Percentiles rank a stretch among this genome's conserved stretches.
These are phyloP conservation scores for Parambassis ranga DNA, from an alignment of 2,797 vertebrate species.

Conservation along the genomic window DNA sequence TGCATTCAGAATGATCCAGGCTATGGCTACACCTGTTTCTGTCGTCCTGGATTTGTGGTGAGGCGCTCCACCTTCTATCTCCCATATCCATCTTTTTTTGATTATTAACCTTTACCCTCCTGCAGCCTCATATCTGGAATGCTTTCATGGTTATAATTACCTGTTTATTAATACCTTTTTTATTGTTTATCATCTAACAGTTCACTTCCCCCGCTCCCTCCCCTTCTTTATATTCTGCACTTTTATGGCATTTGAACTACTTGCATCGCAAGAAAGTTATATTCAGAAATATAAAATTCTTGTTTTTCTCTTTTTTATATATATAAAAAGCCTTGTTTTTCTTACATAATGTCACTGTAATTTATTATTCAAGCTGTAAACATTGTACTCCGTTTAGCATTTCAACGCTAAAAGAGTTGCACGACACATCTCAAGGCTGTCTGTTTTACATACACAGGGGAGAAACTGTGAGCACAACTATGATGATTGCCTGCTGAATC, in stretches of 20 bases:
- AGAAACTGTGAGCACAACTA: conserved; percentile 87
- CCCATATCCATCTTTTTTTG: conserved; percentile 13
- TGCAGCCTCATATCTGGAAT: conserved; percentile 17
- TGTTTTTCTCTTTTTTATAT: background rate
- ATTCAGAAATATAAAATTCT: background rate
- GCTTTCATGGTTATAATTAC: too few species aligned
- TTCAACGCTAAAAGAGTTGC: background rate
- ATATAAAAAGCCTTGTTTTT: conserved; percentile 1
- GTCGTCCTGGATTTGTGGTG: conserved; percentile 88
- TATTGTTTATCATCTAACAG: background rate
- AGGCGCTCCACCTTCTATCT: conserved; percentile 65
- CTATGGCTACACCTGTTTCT: conserved; percentile 87
- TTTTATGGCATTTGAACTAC: too few species aligned
- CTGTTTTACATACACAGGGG: conserved; percentile 74
- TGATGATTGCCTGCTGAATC: conserved; percentile 83
- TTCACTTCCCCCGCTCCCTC: too few species aligned
- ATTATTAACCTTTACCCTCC: conserved; percentile 23
- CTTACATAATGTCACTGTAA: conserved; percentile 4
- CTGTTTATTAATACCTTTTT: background rate
- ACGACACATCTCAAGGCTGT: conserved; percentile 39
- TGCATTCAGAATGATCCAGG: conserved; percentile 84
- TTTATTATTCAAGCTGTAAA: conserved; percentile 32
- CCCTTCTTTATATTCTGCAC: too few species aligned
- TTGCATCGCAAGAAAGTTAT: background rate
- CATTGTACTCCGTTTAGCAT: conserved; percentile 12